Evolutionary conservation across 2,113 vertebrate species (phyloP).

Genomic region (Sprattus sprattus): DNA sequence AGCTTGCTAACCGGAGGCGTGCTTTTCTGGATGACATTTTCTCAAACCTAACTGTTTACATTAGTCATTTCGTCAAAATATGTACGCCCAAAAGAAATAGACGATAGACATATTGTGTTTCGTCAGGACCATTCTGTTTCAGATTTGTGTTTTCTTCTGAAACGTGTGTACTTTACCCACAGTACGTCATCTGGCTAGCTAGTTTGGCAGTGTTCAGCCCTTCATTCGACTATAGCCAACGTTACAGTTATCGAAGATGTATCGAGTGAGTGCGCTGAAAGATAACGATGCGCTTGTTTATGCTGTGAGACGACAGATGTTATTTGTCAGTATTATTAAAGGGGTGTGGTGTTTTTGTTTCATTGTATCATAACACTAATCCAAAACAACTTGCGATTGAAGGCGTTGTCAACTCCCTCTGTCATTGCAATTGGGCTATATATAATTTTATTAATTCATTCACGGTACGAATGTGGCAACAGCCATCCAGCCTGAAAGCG

Average conservation of each 20-base stretch:
- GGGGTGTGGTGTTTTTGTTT: background rate
- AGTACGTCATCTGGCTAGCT: background rate
- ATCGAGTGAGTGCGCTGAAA: background rate
- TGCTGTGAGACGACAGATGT: background rate
- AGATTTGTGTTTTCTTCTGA: background rate
- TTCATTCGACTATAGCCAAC: background rate
- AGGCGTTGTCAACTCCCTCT: background rate
- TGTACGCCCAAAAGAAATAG: background rate
- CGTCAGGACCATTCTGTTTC: background rate
- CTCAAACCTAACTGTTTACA: background rate
- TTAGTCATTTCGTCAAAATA: background rate
- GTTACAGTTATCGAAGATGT: background rate
- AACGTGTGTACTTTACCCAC: background rate
- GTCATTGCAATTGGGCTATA: background rate
- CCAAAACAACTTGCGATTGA: background rate
- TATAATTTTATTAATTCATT: background rate
- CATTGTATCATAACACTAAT: background rate
- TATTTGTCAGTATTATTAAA: background rate
- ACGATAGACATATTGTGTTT: background rate
- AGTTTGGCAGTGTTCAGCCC: background rate
- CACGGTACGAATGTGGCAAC: background rate
- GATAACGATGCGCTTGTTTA: background rate
- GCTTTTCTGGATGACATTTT: conserved; percentile 4
- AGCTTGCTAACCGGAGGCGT: background rate
- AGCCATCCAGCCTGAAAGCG: background rate